A percentile compares a stretch with the other conserved stretches of the same genome.
These are phyloP conservation scores for Cygnus buccinator DNA, from an alignment of 2,113 vertebrate species.

Conservation along the genomic window DNA sequence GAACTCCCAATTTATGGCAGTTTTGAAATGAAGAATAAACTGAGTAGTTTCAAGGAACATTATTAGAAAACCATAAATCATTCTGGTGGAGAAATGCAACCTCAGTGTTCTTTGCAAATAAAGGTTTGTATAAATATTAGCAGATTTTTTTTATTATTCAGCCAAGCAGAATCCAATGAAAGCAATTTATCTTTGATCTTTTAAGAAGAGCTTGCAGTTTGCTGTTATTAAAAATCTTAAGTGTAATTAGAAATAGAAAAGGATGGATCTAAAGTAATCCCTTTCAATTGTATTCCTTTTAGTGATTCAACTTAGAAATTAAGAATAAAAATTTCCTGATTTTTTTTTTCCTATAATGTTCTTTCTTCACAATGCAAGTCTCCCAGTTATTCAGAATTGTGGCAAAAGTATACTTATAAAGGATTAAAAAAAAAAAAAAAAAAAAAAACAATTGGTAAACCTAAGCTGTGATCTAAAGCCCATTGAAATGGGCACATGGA, in stretches of 20 bases:
- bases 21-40: not conserved
- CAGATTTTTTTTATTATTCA: not conserved
- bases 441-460: not conserved
- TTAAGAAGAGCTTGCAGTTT: not conserved
- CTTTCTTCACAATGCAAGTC: not conserved
- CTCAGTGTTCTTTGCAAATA: not conserved
- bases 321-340: too few species aligned
- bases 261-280: not conserved
- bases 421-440: not conserved
- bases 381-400: not conserved
- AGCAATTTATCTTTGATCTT: constrained; percentile 1
- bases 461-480: not conserved
- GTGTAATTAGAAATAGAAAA: not conserved
- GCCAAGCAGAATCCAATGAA: not conserved
- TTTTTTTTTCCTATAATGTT: not conserved
- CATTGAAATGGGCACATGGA: not conserved
- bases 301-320: not conserved
- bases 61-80: not conserved
- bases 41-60: not conserved
- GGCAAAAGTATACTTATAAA: not conserved
- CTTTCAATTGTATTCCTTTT: not conserved
- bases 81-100: not conserved
- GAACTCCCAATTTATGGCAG: not conserved
- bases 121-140: not conserved
- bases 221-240: not conserved